Evolutionary conservation across 2,113 vertebrate genomes (phyloP), one percentile per base, ranked within the genome.

Genomic region (Coryphaenoides rupestris): DNA sequence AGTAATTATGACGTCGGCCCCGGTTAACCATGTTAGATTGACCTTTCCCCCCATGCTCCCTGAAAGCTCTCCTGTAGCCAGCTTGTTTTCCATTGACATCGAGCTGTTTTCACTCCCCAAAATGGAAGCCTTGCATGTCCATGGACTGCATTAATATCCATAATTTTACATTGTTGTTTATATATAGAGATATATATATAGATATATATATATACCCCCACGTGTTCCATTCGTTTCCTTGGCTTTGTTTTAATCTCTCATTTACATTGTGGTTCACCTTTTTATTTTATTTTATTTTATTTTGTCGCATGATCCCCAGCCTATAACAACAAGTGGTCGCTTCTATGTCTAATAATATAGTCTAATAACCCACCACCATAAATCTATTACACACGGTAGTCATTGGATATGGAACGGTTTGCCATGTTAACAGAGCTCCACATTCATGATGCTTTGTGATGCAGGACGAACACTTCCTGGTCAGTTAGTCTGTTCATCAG

Each of bases 361-460:
- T n/a, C n/a, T 40, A 40, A 40, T 33, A 33, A 33, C 33, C 33
- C 33, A 40, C 13, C 9, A 40, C 13, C 9, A 40, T 33, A 33
- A 5, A 7, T 13, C 9, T 40, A 40, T 40, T 9, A 40, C 33
- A 40, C 33, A 40, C 33, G 2, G 13, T 40, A 40, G 33, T 40
- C 6, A 2, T 40, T 12, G 33, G 33, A 10, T 40, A 40, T 40
- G 33, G 33, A 40, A 7, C 10, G 10, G 10, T 33, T 40, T 7
- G 33, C 33, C 33, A n/a, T 19, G 9, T 16, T 22, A 60, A 60
- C 58, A 33, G 60, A 69, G 62, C 65, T 65, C 63, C 60, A 64
- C 63, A 66, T 63, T 69, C 70, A 52, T n/a, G n/a, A 63, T 76
- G 60, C 63, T 69, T 79, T 50, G 56, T 53, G 55, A 58, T 58